phyloP scores from a whole-genome alignment of 2,113 vertebrate genomes.

The Scytalopus superciliaris region DNA sequence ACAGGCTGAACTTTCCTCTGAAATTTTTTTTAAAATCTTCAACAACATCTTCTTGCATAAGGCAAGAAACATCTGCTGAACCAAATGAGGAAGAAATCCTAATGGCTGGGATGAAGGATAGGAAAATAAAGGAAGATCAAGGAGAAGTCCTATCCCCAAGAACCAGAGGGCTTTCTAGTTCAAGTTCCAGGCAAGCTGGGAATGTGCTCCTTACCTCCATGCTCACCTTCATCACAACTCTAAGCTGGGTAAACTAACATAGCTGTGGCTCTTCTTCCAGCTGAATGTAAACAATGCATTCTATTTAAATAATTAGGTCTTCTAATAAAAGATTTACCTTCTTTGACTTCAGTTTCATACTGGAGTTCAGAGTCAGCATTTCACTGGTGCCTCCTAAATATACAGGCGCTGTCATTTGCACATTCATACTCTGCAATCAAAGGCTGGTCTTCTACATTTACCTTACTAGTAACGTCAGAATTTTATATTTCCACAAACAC shows the following conservation, averaged over 20 bases:
- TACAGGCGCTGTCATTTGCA: rapidly evolving
- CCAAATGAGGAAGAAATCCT: constrained; percentile 1
- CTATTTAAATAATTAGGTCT: background rate
- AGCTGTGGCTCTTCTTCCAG: background rate
- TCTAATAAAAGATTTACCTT: background rate
- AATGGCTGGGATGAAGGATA: background rate
- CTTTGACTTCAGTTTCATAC: background rate
- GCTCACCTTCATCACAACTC: background rate
- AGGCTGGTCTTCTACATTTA: background rate
- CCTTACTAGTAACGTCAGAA: background rate
- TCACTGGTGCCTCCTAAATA: background rate
- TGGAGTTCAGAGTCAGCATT: background rate
- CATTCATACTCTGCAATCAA: background rate
- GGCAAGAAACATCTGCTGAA: constrained; percentile 32
- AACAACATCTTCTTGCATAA: constrained; percentile 55
- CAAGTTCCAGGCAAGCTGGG: background rate
- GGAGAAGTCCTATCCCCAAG: background rate
- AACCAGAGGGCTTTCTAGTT: background rate
- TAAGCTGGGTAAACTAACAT: background rate
- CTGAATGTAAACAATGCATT: background rate
- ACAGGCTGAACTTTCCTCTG: constrained; percentile 58
- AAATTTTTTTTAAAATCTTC: constrained; percentile 48
- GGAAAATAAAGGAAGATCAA: background rate
- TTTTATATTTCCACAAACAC: background rate
- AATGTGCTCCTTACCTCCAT: background rate